These are phyloP conservation scores for Pluvialis apricaria DNA, from an alignment of 2,113 vertebrate species.

Conservation along the genomic window DNA sequence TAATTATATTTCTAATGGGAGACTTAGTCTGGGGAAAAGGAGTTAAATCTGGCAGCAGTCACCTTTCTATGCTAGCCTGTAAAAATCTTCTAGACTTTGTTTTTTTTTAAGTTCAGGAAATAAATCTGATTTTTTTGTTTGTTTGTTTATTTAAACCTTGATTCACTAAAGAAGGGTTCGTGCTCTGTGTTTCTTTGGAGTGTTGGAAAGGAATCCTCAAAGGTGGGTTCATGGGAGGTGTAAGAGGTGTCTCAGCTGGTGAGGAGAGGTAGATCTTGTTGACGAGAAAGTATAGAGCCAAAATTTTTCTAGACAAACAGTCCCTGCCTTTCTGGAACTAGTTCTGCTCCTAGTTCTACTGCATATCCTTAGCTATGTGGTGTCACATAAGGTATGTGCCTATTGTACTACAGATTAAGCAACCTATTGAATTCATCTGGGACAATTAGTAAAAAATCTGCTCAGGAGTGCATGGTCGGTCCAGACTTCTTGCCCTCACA, in stretches of 20 bases:
- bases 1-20: neutral
- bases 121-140: neutral
- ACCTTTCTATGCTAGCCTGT: neutral
- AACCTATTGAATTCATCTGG: neutral
- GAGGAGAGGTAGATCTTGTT: neutral
- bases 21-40: neutral
- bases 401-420: neutral
- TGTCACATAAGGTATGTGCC: neutral
- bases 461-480: fast-evolving
- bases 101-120: neutral
- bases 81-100: neutral
- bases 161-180: neutral
- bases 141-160: neutral
- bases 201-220: neutral
- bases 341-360: neutral
- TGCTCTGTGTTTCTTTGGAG: neutral
- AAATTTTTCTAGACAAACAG: neutral
- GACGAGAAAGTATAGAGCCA: neutral
- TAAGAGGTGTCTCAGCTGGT: neutral
- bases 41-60: neutral
- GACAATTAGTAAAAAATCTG: neutral
- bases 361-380: neutral
- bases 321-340: neutral
- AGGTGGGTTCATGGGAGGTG: neutral
- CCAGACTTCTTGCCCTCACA: neutral